phyloP scores from a whole-genome alignment of 2,888 invertebrate species.

The Pantelozetes paolii region DNA sequence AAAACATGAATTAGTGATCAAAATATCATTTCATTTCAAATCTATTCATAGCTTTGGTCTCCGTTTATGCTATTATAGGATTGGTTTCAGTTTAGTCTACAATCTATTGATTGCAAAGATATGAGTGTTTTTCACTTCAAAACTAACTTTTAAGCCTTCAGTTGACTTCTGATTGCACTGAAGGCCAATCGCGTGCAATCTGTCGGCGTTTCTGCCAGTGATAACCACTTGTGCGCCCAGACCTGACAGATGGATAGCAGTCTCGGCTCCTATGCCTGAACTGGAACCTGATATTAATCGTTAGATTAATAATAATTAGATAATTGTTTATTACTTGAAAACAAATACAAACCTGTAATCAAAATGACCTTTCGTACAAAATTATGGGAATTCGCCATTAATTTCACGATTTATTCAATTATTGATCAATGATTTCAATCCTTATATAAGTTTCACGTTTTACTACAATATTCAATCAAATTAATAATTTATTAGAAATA shows the following conservation, averaged over 20 bases:
- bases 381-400: neutral
- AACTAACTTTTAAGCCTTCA: neutral
- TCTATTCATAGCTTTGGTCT: neutral
- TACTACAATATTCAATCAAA: too few species aligned
- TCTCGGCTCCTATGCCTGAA: conserved; percentile 30
- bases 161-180: conserved; percentile 11
- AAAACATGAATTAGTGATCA: conserved; percentile 23
- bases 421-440: too few species aligned
- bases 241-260: conserved; percentile 15
- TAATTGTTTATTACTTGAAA: neutral
- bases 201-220: conserved; percentile 28
- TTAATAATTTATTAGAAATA: too few species aligned
- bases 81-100: too few species aligned
- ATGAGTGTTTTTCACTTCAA: neutral
- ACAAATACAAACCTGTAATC: neutral
- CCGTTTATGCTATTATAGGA: neutral
- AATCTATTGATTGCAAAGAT: neutral
- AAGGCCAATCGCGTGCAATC: conserved; percentile 12
- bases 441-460: too few species aligned
- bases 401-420: neutral
- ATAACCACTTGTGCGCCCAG: conserved; percentile 24
- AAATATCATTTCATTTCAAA: neutral
- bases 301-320: neutral
- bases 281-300: conserved; percentile 22
- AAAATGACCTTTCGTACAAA: neutral